Percentiles rank a stretch among this genome's conserved stretches.
Conservation (phyloP, 2,113 vertebrate genomes). For the Coturnix japonica region DNA sequence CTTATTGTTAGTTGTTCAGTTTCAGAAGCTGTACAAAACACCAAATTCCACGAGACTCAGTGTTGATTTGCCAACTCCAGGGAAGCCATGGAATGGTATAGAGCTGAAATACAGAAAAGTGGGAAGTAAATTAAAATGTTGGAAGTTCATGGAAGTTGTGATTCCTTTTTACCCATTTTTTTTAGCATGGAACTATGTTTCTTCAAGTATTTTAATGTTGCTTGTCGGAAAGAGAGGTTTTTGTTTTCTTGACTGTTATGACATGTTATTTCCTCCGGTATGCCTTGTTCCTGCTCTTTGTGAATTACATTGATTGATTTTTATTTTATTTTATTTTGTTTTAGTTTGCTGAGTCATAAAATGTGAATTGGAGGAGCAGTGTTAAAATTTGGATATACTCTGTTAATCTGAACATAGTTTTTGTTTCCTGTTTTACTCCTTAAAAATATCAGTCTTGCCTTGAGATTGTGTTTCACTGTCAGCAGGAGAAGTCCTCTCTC, state of each 20-base stretch:
- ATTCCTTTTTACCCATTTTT: not conserved
- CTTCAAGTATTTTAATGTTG: not conserved
- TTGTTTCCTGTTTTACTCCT: not conserved
- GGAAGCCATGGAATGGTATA: not conserved
- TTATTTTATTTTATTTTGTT: not conserved
- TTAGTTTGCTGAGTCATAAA: not conserved
- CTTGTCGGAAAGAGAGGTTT: not conserved
- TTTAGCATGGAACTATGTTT: not conserved
- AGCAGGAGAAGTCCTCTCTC: not conserved
- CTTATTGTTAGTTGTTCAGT: not conserved
- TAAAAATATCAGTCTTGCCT: not conserved
- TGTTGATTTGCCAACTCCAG: not conserved
- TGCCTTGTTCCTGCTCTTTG: not conserved
- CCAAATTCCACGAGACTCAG: not conserved
- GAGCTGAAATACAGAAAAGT: not conserved
- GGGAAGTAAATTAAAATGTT: not conserved
- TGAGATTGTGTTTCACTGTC: not conserved
- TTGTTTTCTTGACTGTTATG: not conserved
- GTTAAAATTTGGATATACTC: not conserved
- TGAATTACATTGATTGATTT: not conserved
- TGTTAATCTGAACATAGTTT: not conserved
- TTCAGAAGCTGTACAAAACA: not conserved
- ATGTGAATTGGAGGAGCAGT: not conserved
- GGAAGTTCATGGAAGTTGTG: not conserved
- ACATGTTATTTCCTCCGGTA: not conserved